Base-by-base conservation (phyloP, 2,113 vertebrate species). In the Clinocottus analis region DNA sequence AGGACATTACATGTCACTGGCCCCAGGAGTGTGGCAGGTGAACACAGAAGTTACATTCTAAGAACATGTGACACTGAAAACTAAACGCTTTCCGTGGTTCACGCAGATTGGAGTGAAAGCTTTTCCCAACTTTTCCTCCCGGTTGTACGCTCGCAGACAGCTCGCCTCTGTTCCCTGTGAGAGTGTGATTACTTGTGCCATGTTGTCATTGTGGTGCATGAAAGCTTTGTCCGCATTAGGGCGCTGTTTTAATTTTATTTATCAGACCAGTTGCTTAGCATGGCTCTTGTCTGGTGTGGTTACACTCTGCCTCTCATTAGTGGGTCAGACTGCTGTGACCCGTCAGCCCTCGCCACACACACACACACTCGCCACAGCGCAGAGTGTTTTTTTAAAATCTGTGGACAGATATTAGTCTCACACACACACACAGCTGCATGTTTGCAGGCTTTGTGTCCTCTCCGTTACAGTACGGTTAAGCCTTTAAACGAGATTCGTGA, bases 301-400 rank as follows among this genome's bases (percentile, higher is more conserved):
- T 81, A 71, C n/a, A 29, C 63, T 84, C 77, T 72, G 72, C 45
- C 68, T 84, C 90, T 90, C 78, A 77, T 87, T 90, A 82, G 84
- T 58, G 72, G 88, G 85, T 87, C 83, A 75, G 66, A 67, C 72
- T 11, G 43, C 72, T 41, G 76, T 59, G 83, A 89, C 86, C 85
- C 53, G 37, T 68, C 83, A 70, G 41, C 80, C 63, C 29, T 72
- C 41, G 3, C 56, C 62, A 59, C 60, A 1, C 63, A 59, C 60
- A 1, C 63, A 79, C 75, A 72, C 80, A 67, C 83, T 60, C 77
- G 43, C 55, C 68, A 69, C 5, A 45, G 39, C 3, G 0, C 45
- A 6, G 55, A 49, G 61, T 64, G 65, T 53, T n/a, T 53, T n/a
- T n/a, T 19, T 78, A 77, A 64, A 13, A 72, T 72, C 63, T 60